These are phyloP conservation scores for Agriopis aurantiaria DNA, from an alignment of 2,888 invertebrate species.

Conservation along the genomic window DNA sequence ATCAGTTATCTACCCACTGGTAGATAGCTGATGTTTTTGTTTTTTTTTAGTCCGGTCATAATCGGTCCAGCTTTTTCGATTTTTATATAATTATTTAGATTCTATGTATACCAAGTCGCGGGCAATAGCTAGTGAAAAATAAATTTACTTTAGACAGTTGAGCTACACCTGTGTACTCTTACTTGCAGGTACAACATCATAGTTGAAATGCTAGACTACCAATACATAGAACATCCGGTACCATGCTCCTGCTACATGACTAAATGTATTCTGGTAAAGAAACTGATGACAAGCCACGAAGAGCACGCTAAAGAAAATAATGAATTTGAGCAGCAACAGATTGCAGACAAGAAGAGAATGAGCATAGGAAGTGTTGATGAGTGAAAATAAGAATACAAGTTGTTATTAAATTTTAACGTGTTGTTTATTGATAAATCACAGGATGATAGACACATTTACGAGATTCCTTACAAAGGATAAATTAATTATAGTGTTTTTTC, in stretches of 20 bases:
- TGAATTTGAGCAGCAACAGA: slow-evolving; percentile 36
- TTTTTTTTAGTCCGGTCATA: no score
- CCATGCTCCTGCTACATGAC: slow-evolving; percentile 93
- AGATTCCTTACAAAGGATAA: not conserved
- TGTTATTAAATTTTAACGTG: slow-evolving; percentile 4
- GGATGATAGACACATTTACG: not conserved
- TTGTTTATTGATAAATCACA: slow-evolving; percentile 6
- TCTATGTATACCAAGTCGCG: no score
- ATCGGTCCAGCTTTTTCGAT: no score
- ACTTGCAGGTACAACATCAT: slow-evolving; percentile 88
- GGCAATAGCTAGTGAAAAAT: no score
- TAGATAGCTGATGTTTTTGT: no score
- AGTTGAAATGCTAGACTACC: slow-evolving; percentile 89
- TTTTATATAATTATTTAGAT: no score
- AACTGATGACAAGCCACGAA: slow-evolving; percentile 81
- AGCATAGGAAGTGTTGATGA: slow-evolving; percentile 12
- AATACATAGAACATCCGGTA: slow-evolving; percentile 90
- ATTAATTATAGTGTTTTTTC: not conserved
- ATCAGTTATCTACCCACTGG: no score
- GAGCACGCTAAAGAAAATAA: slow-evolving; percentile 50
- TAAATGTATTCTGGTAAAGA: slow-evolving; percentile 91
- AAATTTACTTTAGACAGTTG: no score
- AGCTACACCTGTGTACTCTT: no score
- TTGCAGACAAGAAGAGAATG: slow-evolving; percentile 12
- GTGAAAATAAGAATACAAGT: slow-evolving; percentile 8